Percentiles rank a stretch among this genome's conserved stretches.
These are phyloP conservation scores for Perca fluviatilis DNA, from an alignment of 2,113 vertebrate species.

Conservation along the genomic window DNA sequence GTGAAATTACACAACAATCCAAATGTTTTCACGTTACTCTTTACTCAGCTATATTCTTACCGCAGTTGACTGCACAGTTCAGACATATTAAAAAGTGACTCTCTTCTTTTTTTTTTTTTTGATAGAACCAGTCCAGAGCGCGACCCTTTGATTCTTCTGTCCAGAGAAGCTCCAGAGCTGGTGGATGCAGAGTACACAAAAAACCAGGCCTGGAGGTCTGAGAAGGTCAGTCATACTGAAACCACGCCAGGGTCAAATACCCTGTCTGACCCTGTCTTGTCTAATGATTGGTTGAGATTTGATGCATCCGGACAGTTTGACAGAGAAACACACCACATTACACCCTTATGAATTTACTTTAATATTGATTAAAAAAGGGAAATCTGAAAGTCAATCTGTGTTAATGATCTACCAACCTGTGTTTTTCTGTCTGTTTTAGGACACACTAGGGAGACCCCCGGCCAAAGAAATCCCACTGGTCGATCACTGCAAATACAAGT, in stretches of 20 bases:
- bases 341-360: too few species aligned
- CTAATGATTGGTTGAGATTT: too few species aligned
- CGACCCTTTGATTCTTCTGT: constrained; percentile 95
- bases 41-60: neutral
- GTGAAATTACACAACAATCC: neutral
- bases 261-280: too few species aligned
- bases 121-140: constrained; percentile 95
- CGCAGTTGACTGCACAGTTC: neutral
- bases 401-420: neutral
- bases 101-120: neutral
- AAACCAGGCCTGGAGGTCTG: constrained; percentile 99
- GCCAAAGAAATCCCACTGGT: constrained; percentile 94
- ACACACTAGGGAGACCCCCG: constrained; percentile 93
- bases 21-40: neutral
- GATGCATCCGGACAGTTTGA: neutral
- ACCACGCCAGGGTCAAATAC: neutral
- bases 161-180: constrained; percentile 91
- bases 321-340: neutral
- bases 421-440: constrained; percentile 80
- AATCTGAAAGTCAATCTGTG: neutral
- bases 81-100: neutral
- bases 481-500: constrained; percentile 99
- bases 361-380: neutral
- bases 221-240: constrained; percentile 85
- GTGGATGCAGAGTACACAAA: constrained; percentile 98